Evolutionary conservation across 2,797 vertebrate species (phyloP).

Genomic region (Anguilla anguilla): DNA sequence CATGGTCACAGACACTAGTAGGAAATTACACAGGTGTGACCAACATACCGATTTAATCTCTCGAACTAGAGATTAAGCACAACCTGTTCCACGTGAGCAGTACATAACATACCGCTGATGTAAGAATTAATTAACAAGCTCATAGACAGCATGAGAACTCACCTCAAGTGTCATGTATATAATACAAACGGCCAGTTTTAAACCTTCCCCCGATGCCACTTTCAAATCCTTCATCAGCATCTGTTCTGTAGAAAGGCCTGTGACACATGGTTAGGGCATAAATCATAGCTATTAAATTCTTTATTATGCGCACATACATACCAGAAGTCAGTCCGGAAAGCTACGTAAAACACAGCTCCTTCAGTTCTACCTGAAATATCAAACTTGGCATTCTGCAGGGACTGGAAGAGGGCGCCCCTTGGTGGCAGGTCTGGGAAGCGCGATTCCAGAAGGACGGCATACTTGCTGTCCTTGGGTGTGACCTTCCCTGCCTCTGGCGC

Average conservation of each 20-base stretch:
- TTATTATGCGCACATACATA: background rate
- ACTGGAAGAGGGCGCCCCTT: constrained; percentile 74
- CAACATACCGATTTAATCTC: constrained; percentile 21
- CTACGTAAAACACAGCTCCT: background rate
- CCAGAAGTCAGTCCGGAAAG: background rate
- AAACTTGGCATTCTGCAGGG: constrained; percentile 84
- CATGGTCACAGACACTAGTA: background rate
- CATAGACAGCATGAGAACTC: constrained; percentile 34
- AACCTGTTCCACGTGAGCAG: background rate
- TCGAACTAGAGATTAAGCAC: background rate
- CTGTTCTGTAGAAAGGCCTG: constrained; percentile 87
- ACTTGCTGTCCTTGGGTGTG: constrained; percentile 79
- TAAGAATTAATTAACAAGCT: background rate
- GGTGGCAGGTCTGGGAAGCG: constrained; percentile 79
- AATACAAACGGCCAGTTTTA: constrained; percentile 73
- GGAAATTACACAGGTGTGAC: background rate
- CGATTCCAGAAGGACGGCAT: constrained; percentile 70
- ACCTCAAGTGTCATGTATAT: constrained; percentile 85
- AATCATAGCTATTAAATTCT: background rate
- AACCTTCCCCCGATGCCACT: constrained; percentile 61
- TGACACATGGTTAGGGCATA: constrained; percentile 15
- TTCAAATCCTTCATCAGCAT: constrained; percentile 94
- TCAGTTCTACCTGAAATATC: constrained; percentile 81
- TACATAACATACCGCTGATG: background rate
- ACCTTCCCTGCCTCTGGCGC: constrained; percentile 84